Conservation (phyloP, 2,113 vertebrate genomes). For the Polyodon spathula region DNA sequence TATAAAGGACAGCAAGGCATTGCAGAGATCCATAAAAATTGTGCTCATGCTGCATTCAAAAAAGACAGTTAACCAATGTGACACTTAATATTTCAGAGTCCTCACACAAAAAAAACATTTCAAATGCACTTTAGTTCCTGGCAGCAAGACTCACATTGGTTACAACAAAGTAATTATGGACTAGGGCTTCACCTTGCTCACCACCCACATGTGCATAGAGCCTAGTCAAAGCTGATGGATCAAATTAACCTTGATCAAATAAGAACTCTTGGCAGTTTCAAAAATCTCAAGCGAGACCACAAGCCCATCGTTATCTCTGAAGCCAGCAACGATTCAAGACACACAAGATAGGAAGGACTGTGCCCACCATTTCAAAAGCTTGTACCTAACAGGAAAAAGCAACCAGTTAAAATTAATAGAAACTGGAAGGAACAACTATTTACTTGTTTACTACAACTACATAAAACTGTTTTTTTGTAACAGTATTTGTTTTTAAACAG, state of each 20-base stretch:
- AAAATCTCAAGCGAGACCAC: constrained; percentile 67
- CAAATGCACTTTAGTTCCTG: too few species aligned
- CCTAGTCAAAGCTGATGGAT: neutral
- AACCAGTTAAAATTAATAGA: neutral
- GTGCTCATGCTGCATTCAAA: constrained; percentile 53
- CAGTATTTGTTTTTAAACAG: too few species aligned
- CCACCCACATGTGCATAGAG: too few species aligned
- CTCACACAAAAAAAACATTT: too few species aligned
- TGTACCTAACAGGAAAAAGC: constrained; percentile 56
- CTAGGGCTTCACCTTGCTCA: too few species aligned
- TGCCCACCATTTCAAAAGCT: constrained; percentile 87
- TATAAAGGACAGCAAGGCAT: constrained; percentile 72
- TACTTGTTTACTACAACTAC: neutral
- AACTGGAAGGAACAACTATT: neutral
- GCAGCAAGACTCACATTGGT: too few species aligned
- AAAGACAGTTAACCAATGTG: neutral
- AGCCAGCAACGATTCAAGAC: constrained; percentile 72
- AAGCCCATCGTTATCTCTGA: constrained; percentile 66
- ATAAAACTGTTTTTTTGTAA: neutral
- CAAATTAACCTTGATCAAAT: constrained; percentile 61
- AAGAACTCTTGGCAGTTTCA: constrained; percentile 70
- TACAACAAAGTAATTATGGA: too few species aligned
- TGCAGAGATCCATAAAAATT: constrained; percentile 86
- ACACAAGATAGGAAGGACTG: constrained; percentile 83
- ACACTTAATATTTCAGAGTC: neutral